Base-by-base conservation (phyloP, 2,888 invertebrate species). In the Peribatodes rhomboidaria region DNA sequence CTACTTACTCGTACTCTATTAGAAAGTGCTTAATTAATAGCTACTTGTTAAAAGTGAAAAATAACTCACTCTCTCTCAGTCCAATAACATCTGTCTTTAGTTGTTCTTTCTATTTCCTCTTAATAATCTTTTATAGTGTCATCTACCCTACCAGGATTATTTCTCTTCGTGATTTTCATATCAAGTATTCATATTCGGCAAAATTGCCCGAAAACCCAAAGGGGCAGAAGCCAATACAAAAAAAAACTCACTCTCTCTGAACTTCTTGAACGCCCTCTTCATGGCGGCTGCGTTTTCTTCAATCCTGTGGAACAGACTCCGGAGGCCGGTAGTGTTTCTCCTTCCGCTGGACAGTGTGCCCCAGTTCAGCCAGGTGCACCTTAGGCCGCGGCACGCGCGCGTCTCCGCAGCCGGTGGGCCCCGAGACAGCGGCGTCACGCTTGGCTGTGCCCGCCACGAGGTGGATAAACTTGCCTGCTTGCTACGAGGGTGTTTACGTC, bases 201-300 rank as follows among this genome's bases (percentile, higher is more conserved):
- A n/a, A n/a, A n/a, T n/a, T n/a, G n/a, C n/a, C n/a, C n/a, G n/a
- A n/a, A n/a, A n/a, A n/a, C n/a, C n/a, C n/a, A n/a, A n/a, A n/a
- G n/a, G n/a, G n/a, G n/a, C n/a, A 42, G 50, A n/a, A n/a, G n/a
- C n/a, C n/a, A n/a, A n/a, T n/a, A n/a, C n/a, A n/a, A n/a, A 11
- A 31, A 27, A 27, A 0, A 52, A 91, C 91, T 92, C 71, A 92
- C 92, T 90, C 67, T 87, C 80, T 79, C 78, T 86, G 50, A 91
- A 76, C 73, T 75, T 89, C 65, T 78, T 83, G 72, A 91, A 80
- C 72, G 90, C 81, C 74, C 81, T 87, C 86, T 89, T 92, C 92
- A 92, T 92, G 61, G 44, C 70, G 63, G 27, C 39, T 33, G 31
- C 10, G 31, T 10, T 14, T 61, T 70, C 8, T 22, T 22, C 31